These are phyloP conservation scores for Rhyacophila evoluta DNA, from an alignment of 2,888 invertebrate species.

Conservation along the genomic window DNA sequence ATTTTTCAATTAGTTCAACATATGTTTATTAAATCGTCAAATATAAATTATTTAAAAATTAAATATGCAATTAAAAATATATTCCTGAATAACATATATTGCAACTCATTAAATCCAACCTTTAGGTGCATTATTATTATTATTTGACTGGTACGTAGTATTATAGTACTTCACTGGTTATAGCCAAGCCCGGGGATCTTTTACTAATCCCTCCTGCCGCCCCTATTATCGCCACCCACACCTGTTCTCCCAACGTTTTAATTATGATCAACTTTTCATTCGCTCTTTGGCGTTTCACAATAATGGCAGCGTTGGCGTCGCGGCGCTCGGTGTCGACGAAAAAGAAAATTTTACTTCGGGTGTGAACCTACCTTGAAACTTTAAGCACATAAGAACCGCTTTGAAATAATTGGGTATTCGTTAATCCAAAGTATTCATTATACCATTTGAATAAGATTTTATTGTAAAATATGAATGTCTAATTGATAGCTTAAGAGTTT, in stretches of 20 bases:
- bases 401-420: neutral
- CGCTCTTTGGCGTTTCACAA: conserved; percentile 29
- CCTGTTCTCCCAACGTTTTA: conserved; percentile 48
- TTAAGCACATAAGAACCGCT: conserved; percentile 9
- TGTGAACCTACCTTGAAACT: neutral
- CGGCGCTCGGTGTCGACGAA: neutral
- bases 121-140: no score
- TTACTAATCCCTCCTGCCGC: conserved; percentile 21
- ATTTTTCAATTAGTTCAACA: no score
- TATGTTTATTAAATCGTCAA: no score
- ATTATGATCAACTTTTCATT: conserved; percentile 49
- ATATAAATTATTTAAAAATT: no score
- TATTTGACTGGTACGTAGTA: no score
- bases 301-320: conserved; percentile 7
- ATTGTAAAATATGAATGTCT: no score
- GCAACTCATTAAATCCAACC: no score
- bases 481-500: no score
- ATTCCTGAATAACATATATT: no score
- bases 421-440: conserved; percentile 6
- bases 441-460: neutral
- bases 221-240: conserved; percentile 47
- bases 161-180: neutral
- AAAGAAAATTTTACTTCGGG: neutral
- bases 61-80: no score
- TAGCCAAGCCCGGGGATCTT: conserved; percentile 5